Conservation (phyloP, 2,797 vertebrate genomes). For the Lacerta viridis region DNA sequence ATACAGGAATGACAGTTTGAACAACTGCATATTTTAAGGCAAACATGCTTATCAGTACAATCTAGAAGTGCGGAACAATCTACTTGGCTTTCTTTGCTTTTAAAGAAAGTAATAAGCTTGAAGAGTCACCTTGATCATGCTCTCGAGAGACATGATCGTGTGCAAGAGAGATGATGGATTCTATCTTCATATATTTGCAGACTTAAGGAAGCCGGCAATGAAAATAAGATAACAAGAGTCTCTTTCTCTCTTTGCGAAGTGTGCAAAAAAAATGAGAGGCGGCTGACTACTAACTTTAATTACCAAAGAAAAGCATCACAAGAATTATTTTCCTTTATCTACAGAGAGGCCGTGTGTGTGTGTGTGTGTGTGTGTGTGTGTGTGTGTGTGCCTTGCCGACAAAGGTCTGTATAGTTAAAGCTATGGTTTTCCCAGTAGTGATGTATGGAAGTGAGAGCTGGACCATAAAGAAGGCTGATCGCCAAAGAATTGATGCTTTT, state of each 20-base stretch:
- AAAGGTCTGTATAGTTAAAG: too few relatives aligned
- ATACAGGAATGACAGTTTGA: not conserved
- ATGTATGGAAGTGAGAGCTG: too few relatives aligned
- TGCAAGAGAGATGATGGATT: slow-evolving; percentile 5
- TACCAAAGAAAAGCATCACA: not conserved
- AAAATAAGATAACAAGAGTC: not conserved
- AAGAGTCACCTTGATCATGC: slow-evolving; percentile 36
- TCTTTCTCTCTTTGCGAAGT: not conserved
- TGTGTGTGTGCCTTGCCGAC: too few relatives aligned
- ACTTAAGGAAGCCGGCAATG: not conserved
- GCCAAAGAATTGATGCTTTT: too few relatives aligned
- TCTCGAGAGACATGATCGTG: slow-evolving; percentile 11
- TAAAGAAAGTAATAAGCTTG: slow-evolving; percentile 9
- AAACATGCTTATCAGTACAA: not conserved
- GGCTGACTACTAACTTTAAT: slow-evolving; percentile 10
- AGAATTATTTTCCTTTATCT: not conserved
- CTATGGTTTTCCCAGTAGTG: too few relatives aligned
- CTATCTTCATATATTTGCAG: slow-evolving; percentile 7
- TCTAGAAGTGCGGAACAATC: slow-evolving; percentile 2
- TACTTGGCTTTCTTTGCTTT: slow-evolving; percentile 9
- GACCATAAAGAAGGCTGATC: too few relatives aligned
- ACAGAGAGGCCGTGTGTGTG: not conserved
- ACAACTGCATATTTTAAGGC: slow-evolving; percentile 17
- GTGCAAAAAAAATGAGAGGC: not conserved
- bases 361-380: not conserved